Conservation (phyloP, 1,140 invertebrate species). For the Bathynomus jamesi region DNA sequence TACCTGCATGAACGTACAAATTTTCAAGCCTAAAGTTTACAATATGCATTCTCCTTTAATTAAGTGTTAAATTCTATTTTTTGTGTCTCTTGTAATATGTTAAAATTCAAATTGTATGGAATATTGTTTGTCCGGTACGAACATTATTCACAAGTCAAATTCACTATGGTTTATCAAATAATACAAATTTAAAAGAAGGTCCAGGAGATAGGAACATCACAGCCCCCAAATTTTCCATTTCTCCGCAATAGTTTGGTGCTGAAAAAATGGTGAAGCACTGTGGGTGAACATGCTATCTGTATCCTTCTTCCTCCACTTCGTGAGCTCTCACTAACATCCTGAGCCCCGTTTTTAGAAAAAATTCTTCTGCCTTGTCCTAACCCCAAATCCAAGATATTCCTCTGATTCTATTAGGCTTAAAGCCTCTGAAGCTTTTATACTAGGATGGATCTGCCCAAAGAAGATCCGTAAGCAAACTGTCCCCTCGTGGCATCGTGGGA, state of each 20-base stretch:
- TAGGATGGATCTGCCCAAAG: constrained; percentile 9
- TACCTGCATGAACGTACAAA: too few relatives aligned
- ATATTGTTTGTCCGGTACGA: too few relatives aligned
- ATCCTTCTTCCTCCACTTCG: constrained; percentile 6
- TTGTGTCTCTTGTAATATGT: too few relatives aligned
- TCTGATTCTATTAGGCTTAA: neutral
- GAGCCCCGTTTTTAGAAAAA: constrained; percentile 2
- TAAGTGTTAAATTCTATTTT: too few relatives aligned
- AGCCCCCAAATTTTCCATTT: constrained; percentile 8
- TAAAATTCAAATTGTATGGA: too few relatives aligned
- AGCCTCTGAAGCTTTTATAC: neutral
- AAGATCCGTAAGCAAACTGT: neutral
- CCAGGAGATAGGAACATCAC: neutral
- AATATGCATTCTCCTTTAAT: too few relatives aligned
- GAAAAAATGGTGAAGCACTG: constrained; percentile 8
- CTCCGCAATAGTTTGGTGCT: constrained; percentile 1
- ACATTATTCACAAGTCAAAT: too few relatives aligned
- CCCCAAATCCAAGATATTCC: constrained; percentile 2
- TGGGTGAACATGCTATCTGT: neutral
- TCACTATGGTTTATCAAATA: constrained; percentile 6
- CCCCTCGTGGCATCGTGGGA: neutral
- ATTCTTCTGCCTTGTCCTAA: neutral
- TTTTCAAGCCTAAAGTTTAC: too few relatives aligned
- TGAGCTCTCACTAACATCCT: constrained; percentile 8
- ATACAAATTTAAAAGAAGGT: neutral